These are phyloP conservation scores for Mustela lutreola DNA, from an alignment of 2,113 vertebrate species.

Conservation along the genomic window DNA sequence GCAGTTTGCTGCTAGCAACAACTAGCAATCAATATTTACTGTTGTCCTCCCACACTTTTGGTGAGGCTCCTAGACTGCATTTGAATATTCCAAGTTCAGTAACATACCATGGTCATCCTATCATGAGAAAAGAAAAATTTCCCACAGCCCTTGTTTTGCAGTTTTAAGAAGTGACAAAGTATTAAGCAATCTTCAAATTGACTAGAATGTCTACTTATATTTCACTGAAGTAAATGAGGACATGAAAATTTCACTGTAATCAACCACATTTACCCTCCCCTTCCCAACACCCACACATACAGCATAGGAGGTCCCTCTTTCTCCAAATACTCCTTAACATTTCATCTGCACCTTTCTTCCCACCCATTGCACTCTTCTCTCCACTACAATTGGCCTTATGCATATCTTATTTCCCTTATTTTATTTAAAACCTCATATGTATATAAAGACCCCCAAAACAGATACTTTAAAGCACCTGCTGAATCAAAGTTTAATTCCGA, in stretches of 20 bases:
- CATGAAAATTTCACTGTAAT: background rate
- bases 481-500: background rate
- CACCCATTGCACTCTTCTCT: background rate
- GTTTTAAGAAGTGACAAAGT: background rate
- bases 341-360: background rate
- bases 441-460: background rate
- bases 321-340: background rate
- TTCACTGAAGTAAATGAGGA: background rate
- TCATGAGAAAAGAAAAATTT: background rate
- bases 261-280: background rate
- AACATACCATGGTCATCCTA: background rate
- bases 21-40: background rate
- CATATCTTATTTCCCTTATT: background rate
- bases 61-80: background rate
- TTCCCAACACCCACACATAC: background rate
- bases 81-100: background rate
- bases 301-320: background rate
- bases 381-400: background rate
- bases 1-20: background rate
- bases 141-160: background rate
- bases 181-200: background rate
- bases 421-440: background rate
- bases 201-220: background rate
- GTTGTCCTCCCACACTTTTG: background rate
- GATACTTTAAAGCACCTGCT: background rate